Base-by-base conservation (phyloP, 2,888 invertebrate genomes). In the Thymelicus acteon region DNA sequence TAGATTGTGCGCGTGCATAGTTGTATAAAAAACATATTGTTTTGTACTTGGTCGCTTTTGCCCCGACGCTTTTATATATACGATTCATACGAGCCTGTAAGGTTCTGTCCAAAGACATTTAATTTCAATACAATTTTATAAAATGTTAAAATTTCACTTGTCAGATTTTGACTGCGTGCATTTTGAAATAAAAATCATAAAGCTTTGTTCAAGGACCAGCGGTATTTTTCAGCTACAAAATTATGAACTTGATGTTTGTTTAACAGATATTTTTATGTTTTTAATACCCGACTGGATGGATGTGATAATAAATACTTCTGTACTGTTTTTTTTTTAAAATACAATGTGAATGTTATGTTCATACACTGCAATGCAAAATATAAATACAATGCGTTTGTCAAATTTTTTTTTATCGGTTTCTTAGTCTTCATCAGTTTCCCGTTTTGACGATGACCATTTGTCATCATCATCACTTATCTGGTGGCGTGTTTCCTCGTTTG, bases 1-100 rank as follows among this genome's bases (percentile, higher is more conserved):
- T 40, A 49, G 60, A 40, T 49, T n/a, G 60, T 60, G 60, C 67
- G 67, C 67, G 67, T 67, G 60, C 67, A 60, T 52, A 67, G 67
- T 52, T 49, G 39, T 24, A 60, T 58, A 67, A 67, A 67, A 67
- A 67, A 19, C 15, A 7, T 49, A 49, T 58, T 39, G 60, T 19
- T 67, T 24, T 40, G 60, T 67, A 60, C 67, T 60, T 60, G 48
- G 15, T 31, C 37, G 15, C 37, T 57, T 67, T 60, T 48, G 12
- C 67, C 44, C 39, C 13, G 12, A 19, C 65, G 52, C 39, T 48
- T 49, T 57, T 57, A 57, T 58, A 13, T 6, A 58, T 58, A 37
- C 58, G 31, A n/a, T 8, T 0, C 6, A 58, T 58, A 37, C 58
- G 31, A n/a, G 24, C 3, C 6, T 8, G 7, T 37, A 39, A 58